Percentiles rank a stretch among this genome's conserved stretches.
Evolutionary conservation across 2,888 invertebrate genomes (phyloP).

Genomic region (Trisateles emortualis): DNA sequence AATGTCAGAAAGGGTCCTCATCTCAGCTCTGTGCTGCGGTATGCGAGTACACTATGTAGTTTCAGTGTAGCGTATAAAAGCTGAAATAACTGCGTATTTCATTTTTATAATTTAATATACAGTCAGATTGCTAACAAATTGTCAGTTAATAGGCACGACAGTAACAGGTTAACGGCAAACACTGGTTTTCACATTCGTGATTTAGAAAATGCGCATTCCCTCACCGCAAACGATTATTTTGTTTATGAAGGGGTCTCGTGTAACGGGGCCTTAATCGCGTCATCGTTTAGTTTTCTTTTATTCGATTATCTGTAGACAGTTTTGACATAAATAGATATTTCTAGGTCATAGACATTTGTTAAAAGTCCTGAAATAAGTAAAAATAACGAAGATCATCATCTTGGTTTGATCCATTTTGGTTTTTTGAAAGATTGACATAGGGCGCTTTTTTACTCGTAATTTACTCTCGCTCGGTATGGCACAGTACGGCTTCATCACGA

Average conservation of each 20-base stretch:
- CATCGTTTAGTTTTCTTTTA: constrained; percentile 69
- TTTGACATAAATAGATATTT: not conserved
- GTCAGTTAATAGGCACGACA: constrained; percentile 54
- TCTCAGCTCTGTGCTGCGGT: too few species aligned
- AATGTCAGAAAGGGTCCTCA: too few species aligned
- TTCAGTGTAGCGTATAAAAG: too few species aligned
- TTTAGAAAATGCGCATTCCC: constrained; percentile 76
- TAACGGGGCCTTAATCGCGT: constrained; percentile 61
- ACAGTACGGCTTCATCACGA: too few species aligned
- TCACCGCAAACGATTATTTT: constrained; percentile 83
- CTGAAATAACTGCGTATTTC: too few species aligned
- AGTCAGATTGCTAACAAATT: constrained; percentile 51
- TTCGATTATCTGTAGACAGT: constrained; percentile 43
- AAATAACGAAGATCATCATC: too few species aligned
- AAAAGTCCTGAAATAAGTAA: too few species aligned
- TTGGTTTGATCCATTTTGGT: too few species aligned
- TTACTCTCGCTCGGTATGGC: too few species aligned
- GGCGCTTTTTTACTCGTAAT: too few species aligned
- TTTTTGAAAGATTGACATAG: too few species aligned
- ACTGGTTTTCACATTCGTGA: constrained; percentile 79
- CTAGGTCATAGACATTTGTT: not conserved
- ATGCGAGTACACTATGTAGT: too few species aligned
- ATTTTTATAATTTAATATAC: constrained; percentile 6
- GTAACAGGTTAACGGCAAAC: constrained; percentile 57
- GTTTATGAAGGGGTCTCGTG: constrained; percentile 62